Evolutionary conservation across 2,797 vertebrate genomes (phyloP).

Genomic region (Hipposideros larvatus): DNA sequence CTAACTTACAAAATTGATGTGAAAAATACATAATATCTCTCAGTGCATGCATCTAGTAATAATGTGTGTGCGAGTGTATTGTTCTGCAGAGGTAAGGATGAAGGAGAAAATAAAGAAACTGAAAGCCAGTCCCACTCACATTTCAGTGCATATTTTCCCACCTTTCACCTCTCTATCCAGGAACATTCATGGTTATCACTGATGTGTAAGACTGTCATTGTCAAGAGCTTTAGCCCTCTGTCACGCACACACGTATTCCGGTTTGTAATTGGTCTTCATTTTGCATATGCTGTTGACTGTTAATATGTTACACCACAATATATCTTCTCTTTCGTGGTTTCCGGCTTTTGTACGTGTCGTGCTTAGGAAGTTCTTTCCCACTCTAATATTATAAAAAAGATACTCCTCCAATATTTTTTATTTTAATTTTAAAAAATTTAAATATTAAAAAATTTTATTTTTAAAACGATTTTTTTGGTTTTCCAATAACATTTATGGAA

Average conservation of each 20-base stretch:
- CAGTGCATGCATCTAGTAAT: background rate
- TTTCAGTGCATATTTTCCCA: accelerated
- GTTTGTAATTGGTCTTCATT: background rate
- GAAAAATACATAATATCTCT: accelerated
- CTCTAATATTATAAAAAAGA: background rate
- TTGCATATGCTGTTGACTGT: accelerated
- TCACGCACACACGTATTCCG: accelerated
- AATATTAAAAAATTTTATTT: background rate
- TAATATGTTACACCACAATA: accelerated
- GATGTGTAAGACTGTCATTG: accelerated
- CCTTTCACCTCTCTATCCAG: accelerated
- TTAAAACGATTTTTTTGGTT: background rate
- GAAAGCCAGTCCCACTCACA: background rate
- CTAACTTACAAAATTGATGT: background rate
- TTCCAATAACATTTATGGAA: background rate
- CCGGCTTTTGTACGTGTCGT: background rate
- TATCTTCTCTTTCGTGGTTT: too few species aligned
- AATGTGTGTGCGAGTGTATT: accelerated
- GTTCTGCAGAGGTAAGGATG: background rate
- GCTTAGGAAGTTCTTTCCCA: background rate
- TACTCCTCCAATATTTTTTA: background rate
- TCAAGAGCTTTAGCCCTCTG: accelerated
- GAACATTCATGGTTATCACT: accelerated
- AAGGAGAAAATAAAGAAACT: background rate
- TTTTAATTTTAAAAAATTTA: background rate